Evolutionary conservation across 2,797 vertebrate genomes (phyloP), one percentile per base, ranked within the genome.

Genomic region (Momotus momota): DNA sequence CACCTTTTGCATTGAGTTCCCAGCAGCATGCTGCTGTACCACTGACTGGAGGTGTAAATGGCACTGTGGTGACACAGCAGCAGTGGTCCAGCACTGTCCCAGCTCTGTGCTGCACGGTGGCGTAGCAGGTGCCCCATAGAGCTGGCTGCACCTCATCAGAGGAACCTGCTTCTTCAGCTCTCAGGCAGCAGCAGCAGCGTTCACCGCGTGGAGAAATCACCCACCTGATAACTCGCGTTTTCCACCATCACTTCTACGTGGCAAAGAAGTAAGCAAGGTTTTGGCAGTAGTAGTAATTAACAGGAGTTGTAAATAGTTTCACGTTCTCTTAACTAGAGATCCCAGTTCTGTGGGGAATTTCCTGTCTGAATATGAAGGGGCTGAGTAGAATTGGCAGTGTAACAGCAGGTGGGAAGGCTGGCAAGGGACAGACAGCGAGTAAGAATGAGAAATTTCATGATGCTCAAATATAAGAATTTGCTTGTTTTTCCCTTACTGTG

Each of bases 271-370:
- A 67, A 64, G 23, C 52, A 72, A 81, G 79, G 57, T 55, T 65
- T 97, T 75, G 75, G 27, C 31, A 52, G 46, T 27, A 33, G 45
- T 51, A 38, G 19, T 86, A 78, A 41, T 84, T 91, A 61, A 46
- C 77, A n/a, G 52, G 78, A 78, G 35, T 54, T 71, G 14, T 91
- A 81, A 51, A 83, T 90, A 14, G 40, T 64, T 91, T 86, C 26
- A 29, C 64, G 66, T 81, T 58, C 69, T 73, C 40, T 86, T 87
- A 78, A 69, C 92, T 88, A 74, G 86, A 86, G 38, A 87, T 94
- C n/a, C 43, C 61, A 43, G 70, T 81, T 64, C 71, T 70, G 35
- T 71, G 51, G 81, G 79, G 81, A 87, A 80, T 94, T 94, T 90
- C 62, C 72, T 85, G 23, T 83, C 78, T 87, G 81, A 81, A 64